Base-by-base conservation (phyloP, 2,888 invertebrate genomes). In the Corbicula japonica region DNA sequence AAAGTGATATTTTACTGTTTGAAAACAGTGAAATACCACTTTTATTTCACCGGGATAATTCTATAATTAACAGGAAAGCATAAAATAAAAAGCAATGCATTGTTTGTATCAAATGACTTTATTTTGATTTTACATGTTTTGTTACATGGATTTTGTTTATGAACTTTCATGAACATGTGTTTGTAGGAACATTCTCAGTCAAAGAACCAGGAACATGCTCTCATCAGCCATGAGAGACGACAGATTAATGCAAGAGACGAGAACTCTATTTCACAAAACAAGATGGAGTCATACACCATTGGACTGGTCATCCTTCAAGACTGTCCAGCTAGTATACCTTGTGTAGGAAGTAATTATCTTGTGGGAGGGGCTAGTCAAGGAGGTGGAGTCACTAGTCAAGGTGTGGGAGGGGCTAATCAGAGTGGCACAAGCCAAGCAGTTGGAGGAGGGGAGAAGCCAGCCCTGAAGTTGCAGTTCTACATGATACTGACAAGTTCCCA, bases 231-330 rank as follows among this genome's bases (percentile, higher is more conserved):
- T 69, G 95, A 94, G 38, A 34, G 54, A 28, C 44, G 81, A 21
- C 79, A 81, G 21, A 66, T 80, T 15, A 60, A 34, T 56, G 65
- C 44, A 8, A 54, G 50, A 23, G 65, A 71, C 18, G 95, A 95
- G 83, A 94, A 65, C n/a, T 60, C 69, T 12, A 65, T 62, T 48
- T 71, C 94, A 21, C 95, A 95, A 77, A 95, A 95, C 62, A 82
- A 86, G 77, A 95, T 95, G 0, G 96, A 96, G 80, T 96, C 96
- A 88, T 96, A 96, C 91, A 95, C 96, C 87, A 95, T 96, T 23
- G 95, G 96, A 0, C 92, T 96, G 46, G 95, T 96, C 21, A 95
- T 96, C 38, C 95, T 95, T n/a, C 95, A 95, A 83, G 94, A 94
- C 73, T 76, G 84, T 18, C 70, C 70, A 21, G 26, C 32, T 15